These are phyloP conservation scores for Melanogrammus aeglefinus DNA, from an alignment of 2,797 vertebrate species.

Conservation along the genomic window DNA sequence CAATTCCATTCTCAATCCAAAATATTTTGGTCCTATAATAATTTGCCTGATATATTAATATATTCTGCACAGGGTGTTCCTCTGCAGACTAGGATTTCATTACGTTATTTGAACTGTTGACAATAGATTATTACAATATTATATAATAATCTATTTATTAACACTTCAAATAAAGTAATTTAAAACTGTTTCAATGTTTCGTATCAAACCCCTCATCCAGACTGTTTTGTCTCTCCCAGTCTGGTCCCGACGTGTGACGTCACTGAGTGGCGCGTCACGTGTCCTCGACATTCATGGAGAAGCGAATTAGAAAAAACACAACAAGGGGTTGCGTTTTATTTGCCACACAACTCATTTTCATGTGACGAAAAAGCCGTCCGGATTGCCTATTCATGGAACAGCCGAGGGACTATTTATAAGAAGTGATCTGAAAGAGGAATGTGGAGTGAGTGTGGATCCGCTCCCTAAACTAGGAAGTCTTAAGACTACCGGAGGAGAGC, in stretches of 20 bases:
- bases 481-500: background rate
- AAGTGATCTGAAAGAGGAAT: background rate
- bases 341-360: background rate
- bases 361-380: background rate
- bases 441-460: background rate
- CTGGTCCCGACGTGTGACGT: background rate
- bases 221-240: background rate
- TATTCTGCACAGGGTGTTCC: background rate
- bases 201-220: no score
- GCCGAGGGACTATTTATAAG: background rate
- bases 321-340: background rate
- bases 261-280: background rate
- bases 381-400: background rate
- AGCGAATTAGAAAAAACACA: background rate
- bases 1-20: no score
- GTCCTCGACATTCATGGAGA: background rate
- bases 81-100: background rate
- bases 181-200: background rate
- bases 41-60: background rate
- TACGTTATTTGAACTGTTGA: background rate
- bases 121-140: background rate
- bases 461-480: constrained; percentile 1
- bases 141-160: no score
- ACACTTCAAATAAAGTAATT: background rate
- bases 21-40: background rate